phyloP scores from a whole-genome alignment of 2,113 vertebrate genomes.

The Collichthys lucidus region DNA sequence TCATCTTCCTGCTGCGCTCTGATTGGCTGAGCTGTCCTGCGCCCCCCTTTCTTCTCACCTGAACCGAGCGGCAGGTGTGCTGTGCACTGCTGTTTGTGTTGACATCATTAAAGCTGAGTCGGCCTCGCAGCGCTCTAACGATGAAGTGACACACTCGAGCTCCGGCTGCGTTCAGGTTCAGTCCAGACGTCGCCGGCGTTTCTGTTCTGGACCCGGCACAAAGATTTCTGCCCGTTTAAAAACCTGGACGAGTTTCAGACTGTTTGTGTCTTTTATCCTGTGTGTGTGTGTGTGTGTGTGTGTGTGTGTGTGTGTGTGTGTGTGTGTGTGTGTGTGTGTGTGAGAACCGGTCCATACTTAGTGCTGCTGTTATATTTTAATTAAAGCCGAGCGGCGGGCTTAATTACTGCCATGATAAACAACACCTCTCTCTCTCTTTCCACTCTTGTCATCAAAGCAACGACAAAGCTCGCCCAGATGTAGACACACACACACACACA shows the following conservation, averaged over 20 bases:
- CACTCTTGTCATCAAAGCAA: slow-evolving; percentile 64
- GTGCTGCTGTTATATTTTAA: slow-evolving; percentile 77
- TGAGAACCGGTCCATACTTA: slow-evolving; percentile 54
- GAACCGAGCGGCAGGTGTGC: no score
- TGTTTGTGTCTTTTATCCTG: slow-evolving; percentile 25
- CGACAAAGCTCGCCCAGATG: slow-evolving; percentile 50
- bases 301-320: slow-evolving; percentile 15
- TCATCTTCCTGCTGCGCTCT: no score
- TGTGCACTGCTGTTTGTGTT: no score
- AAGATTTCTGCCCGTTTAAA: background rate
- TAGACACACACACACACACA: slow-evolving; percentile 31
- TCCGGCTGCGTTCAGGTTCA: slow-evolving; percentile 9
- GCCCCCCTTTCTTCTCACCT: no score
- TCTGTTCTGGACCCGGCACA: slow-evolving; percentile 1
- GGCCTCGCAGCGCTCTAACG: background rate
- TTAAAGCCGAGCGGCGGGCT: slow-evolving; percentile 74
- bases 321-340: slow-evolving; percentile 28
- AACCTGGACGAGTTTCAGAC: slow-evolving; percentile 12
- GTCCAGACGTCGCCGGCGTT: background rate
- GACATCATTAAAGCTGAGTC: no score
- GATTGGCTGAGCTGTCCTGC: no score
- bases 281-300: slow-evolving; percentile 10
- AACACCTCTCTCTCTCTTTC: slow-evolving; percentile 57
- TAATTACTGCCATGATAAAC: slow-evolving; percentile 82
- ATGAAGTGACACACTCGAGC: background rate